A percentile compares a stretch with the other conserved stretches of the same genome.
phyloP scores from a whole-genome alignment of 2,888 invertebrate species.

The Halocaridina rubra region DNA sequence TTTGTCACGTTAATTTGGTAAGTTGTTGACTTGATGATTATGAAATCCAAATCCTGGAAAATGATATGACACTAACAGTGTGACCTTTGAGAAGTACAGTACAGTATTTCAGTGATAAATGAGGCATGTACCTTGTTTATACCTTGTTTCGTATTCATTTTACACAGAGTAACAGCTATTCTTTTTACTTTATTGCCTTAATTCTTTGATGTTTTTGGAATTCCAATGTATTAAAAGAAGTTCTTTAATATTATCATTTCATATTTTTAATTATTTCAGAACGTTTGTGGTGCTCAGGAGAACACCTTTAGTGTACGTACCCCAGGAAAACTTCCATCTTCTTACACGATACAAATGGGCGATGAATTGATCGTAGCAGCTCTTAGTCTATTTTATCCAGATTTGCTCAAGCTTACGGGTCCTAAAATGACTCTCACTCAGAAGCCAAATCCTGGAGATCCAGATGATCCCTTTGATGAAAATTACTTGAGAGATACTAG shows the following conservation, averaged over 20 bases:
- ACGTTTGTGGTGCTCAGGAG: slow-evolving; percentile 88
- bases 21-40: too few species aligned
- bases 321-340: slow-evolving; percentile 76
- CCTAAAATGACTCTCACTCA: slow-evolving; percentile 77
- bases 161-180: too few species aligned
- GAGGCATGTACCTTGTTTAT: too few species aligned
- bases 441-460: slow-evolving; percentile 74
- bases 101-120: too few species aligned
- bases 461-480: slow-evolving; percentile 94
- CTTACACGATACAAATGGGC: slow-evolving; percentile 81
- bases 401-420: slow-evolving; percentile 87
- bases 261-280: slow-evolving; percentile 72
- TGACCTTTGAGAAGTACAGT: neutral
- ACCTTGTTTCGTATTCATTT: too few species aligned
- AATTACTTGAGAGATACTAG: slow-evolving; percentile 91
- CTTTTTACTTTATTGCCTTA: too few species aligned
- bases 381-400: slow-evolving; percentile 85
- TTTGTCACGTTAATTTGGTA: slow-evolving; percentile 88
- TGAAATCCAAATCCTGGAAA: too few species aligned
- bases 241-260: too few species aligned
- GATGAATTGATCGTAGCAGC: slow-evolving; percentile 95
- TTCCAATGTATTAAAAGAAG: too few species aligned
- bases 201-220: too few species aligned
- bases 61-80: too few species aligned
- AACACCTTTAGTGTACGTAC: slow-evolving; percentile 82